Percentiles rank a stretch among this genome's conserved stretches.
phyloP scores from a whole-genome alignment of 2,113 vertebrate genomes.

The Trichechus manatus region DNA sequence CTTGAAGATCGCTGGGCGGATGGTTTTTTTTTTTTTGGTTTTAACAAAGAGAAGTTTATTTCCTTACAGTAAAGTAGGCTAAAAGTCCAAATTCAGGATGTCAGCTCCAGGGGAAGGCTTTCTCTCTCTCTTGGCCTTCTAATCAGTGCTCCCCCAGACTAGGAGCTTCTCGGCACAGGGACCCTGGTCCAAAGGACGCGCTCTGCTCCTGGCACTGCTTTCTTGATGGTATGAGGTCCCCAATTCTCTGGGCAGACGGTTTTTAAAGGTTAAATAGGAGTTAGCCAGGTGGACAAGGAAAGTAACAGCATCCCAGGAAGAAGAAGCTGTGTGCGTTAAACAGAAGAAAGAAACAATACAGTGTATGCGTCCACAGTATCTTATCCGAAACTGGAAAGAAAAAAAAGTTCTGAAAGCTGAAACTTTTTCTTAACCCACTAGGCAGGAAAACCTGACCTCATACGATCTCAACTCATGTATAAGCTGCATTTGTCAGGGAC shows the following conservation, averaged over 20 bases:
- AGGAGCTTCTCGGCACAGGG: no score
- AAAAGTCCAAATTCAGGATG: no score
- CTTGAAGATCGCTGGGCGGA: neutral
- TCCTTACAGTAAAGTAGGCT: no score
- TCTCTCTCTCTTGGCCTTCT: no score
- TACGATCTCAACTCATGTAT: neutral
- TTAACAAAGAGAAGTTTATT: no score
- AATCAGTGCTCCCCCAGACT: no score
- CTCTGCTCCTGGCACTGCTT: no score
- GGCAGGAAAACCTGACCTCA: neutral
- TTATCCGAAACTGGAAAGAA: neutral
- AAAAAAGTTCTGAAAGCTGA: constrained; percentile 7
- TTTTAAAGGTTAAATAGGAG: neutral
- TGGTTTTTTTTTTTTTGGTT: neutral
- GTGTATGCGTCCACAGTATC: neutral
- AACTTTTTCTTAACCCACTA: neutral
- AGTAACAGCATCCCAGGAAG: neutral
- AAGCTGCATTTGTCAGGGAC: neutral
- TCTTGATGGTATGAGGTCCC: no score
- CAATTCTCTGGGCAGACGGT: neutral
- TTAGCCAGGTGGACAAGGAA: neutral
- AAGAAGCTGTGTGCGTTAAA: neutral
- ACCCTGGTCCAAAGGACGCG: no score
- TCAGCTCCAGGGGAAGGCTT: no score
- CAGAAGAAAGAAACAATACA: neutral